Evolutionary conservation across 2,888 invertebrate genomes (phyloP), one percentile per base, ranked within the genome.

Genomic region (Drosophila histrio): DNA sequence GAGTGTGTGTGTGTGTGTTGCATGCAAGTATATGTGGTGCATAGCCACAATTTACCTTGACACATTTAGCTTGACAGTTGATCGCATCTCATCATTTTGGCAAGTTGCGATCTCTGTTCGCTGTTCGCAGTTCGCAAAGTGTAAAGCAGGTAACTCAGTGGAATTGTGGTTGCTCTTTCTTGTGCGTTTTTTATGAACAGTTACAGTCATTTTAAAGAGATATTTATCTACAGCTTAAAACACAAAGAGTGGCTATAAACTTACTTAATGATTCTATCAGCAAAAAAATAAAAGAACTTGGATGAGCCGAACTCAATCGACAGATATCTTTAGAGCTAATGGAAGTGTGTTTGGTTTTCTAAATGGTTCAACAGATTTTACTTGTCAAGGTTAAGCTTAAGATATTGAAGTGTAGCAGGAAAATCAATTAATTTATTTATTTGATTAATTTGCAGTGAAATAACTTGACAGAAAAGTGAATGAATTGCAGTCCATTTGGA

Each of bases 61-160:
- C 84, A 84, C 81, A 84, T 85, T 79, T 79, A 60, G 62, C 77
- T 49, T 73, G 81, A 72, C 83, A 78, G 78, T 69, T 73, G 68
- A 71, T 72, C 67, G 65, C 74, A 58, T 60, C 39, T 60, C 69
- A 56, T 65, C 69, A 57, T 59, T 65, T 68, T 68, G 68, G 60
- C 59, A 58, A 68, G 58, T 32, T 39, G 56, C 43, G 21, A 49
- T 54, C 63, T 28, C 17, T 52, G 36, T 39, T 38, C n/a, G 32
- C 17, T 52, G 36, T 39, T 38, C n/a, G 32, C 41, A 32, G 21
- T 52, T 39, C 19, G 52, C 36, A 41, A 21, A 9, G 7, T n/a
- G n/a, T 39, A 15, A 52, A 52, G 9, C 52, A 53, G 26, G 26
- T 50, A 41, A 15, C 39, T 19, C 56, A 36, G 13, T 24, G 36